Evolutionary conservation across 2,113 vertebrate species (phyloP), one percentile per base, ranked within the genome.

Genomic region (Bubalus kerabau): DNA sequence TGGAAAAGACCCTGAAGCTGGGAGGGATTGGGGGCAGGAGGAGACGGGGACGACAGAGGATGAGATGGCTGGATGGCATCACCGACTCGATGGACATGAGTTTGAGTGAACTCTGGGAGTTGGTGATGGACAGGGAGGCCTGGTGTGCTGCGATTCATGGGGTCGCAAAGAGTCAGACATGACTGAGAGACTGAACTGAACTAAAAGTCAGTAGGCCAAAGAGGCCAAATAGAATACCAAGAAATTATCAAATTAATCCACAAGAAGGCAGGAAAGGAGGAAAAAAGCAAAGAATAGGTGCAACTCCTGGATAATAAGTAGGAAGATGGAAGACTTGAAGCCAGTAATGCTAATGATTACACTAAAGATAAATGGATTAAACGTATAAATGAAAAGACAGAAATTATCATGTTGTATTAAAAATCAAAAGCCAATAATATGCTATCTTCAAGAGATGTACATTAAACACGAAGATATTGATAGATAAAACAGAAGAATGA

Each of bases 131-230:
- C 59, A 28, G 59, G 26, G 59, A 60, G 59, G 59, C 12, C 59
- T 60, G 59, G 26, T 4, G 0, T 60, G 26, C 26, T 60, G 12
- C 0, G 1, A 60, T 60, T 60, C 59, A 30, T 60, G 1, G 59
- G 26, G 2, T 60, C 1, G 0, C 28, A 60, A 60, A 60, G 28
- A 60, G 59, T 60, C 28, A 0, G 6, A 30, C 26, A 14, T 0
- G 13, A 60, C 59, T 30, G 26, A 60, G 12, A 1, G 12, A 14
- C 59, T 60, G 59, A 60, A 60, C 59, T 14, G 59, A 60, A 60
- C 12, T 60, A 26, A 28, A 46, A 91, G 30, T 16, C 57, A 48
- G 56, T 48, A 89, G 12, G 0, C 15, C 15, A 52, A 36, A 74
- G 30, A 59, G 21, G 28, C 13, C 32, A 93, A 93, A 26, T 26